These are phyloP conservation scores for Diaphora mendica DNA, from an alignment of 2,888 invertebrate genomes.

Conservation along the genomic window DNA sequence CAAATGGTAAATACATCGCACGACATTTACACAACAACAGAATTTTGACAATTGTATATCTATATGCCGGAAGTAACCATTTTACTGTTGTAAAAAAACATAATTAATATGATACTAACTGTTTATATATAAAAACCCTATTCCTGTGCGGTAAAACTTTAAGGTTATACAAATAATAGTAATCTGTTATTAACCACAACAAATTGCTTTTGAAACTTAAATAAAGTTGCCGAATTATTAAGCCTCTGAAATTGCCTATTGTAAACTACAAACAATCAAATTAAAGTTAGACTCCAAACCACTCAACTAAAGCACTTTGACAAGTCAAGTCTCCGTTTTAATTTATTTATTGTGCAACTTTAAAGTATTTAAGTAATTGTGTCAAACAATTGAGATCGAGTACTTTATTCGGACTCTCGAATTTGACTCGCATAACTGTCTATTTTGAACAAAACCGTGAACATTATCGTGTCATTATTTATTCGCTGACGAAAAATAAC, in stretches of 20 bases:
- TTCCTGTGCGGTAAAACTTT: not conserved
- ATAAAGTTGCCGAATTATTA: constrained; percentile 2
- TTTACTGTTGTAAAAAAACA: not conserved
- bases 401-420: not conserved
- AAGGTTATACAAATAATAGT: not conserved
- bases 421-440: not conserved
- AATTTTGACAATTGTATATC: no score
- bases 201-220: not conserved
- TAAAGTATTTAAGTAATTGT: constrained; percentile 1
- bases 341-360: not conserved
- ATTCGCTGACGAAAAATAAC: not conserved
- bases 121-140: not conserved
- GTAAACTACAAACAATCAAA: constrained; percentile 8
- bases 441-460: not conserved
- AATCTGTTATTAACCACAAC: not conserved
- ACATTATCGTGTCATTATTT: not conserved
- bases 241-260: not conserved
- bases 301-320: not conserved
- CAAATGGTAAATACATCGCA: no score
- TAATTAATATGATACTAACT: not conserved
- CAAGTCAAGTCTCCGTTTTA: not conserved
- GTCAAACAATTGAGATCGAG: not conserved
- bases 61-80: not conserved
- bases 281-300: not conserved
- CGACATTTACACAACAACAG: no score